Base-by-base conservation (phyloP, 2,888 invertebrate genomes). In the Octonoba sinensis region DNA sequence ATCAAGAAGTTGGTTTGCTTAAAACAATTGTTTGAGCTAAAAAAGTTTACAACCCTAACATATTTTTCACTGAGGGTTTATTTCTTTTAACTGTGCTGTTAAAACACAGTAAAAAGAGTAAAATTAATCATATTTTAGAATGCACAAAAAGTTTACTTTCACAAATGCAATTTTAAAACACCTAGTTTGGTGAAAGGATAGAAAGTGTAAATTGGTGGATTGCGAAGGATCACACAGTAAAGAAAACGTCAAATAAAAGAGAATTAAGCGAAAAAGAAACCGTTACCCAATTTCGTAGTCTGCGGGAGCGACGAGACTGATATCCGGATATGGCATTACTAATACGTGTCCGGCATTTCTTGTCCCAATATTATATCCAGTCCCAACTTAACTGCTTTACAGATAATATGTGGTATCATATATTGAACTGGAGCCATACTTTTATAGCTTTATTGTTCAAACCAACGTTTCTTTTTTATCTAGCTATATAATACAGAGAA, bases 271-370 rank as follows among this genome's bases (percentile, higher is more conserved):
- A 36, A 36, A 64, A 24, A 51, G 73, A 56, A 56, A 57, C 24
- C 46, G 51, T 56, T 73, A 64, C 64, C 56, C 44, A 73, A 73
- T 65, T 64, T 65, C 64, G 64, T 54, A 47, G 54, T 46, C 56
- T 18, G n/a, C 15, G n/a, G 47, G 46, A 46, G 44, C 16, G 18
- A 1, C 8, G 27, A 44, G 44, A 44, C 54, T 65, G 73, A 73
- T 36, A 36, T 65, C 65, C 64, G 24, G 56, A 64, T 51, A 54
- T 64, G 16, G 51, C 44, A 36, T 36, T 36, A 36, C 36, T n/a
- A 36, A 36, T 36, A 73, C 65, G 64, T 73, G 73, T 73, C 73
- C 46, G 44, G 73, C 22, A 65, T 65, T 64, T 51, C 51, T 64
- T 56, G 22, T 65, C 54, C 73, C 22, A 46, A 64, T 62, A 49